Base-by-base conservation (phyloP, 1,140 invertebrate genomes). In the Eubasilissa regina region DNA sequence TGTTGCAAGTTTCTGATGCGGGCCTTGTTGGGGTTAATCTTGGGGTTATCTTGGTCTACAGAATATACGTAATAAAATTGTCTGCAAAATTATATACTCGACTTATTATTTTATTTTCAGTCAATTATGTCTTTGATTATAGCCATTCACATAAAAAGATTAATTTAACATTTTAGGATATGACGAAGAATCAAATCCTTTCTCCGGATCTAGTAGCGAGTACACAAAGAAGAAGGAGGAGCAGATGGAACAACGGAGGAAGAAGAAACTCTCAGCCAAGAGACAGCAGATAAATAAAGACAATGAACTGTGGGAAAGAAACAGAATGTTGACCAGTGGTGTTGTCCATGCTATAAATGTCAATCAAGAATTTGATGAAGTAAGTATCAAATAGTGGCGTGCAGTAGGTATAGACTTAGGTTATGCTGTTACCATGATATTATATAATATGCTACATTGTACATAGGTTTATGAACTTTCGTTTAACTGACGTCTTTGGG, bases 251-350 rank as follows among this genome's bases (percentile, higher is more conserved):
- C 95, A 97, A 83, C 93, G 93, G 82, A 94, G 97, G 73, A 96
- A 96, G 79, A 97, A 98, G 85, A 92, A 97, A 58, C 93, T 99
- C 86, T 97, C 97, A 6, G 98, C 97, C 0, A 96, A 98, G 85
- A 95, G 98, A 84, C 91, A 97, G 66, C 97, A 99, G 89, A 98
- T 93, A 86, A 96, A 98, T 87, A 97, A 97, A 86, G 98, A 99
- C 87, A 99, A 99, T 87, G 98, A 99, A 86, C 89, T 98, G 48
- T 99, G 99, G 99, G 99, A 99, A 87, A 93, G 97, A 11, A 99
- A 99, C 90, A 92, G 98, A 80, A 98, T 99, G 96, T 90, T 99
- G 10, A 97, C 97, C 3, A 98, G 97, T 77, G 97, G 97, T 70
- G 97, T 99, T 11, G 97, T 99, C 0, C 94, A 94, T 83, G 95